A percentile compares a stretch with the other conserved stretches of the same genome.
Evolutionary conservation across 2,113 vertebrate genomes (phyloP).

Genomic region (Cynoglossus semilaevis): DNA sequence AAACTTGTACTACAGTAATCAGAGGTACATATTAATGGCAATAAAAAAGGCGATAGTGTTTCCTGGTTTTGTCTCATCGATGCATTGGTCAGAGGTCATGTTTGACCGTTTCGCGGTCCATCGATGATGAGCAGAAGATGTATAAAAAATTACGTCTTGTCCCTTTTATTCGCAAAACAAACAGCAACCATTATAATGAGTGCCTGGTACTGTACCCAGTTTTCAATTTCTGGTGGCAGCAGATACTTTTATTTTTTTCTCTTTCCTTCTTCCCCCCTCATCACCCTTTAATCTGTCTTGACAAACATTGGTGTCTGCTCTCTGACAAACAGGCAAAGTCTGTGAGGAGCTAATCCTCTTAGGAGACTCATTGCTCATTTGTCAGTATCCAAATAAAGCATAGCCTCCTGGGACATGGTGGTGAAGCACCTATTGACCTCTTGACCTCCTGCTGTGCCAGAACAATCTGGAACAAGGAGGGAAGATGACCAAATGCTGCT

Average conservation of each 20-base stretch:
- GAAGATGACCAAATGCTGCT: no score
- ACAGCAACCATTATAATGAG: slow-evolving; percentile 1
- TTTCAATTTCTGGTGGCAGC: no score
- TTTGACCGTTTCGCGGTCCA: no score
- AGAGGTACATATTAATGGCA: no score
- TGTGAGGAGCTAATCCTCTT: slow-evolving; percentile 79
- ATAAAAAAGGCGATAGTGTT: no score
- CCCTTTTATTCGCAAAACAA: no score
- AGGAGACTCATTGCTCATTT: slow-evolving; percentile 74
- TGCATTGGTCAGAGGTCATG: no score
- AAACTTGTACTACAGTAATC: no score
- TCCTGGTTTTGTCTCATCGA: no score
- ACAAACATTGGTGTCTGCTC: slow-evolving; percentile 13
- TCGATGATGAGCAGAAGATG: no score
- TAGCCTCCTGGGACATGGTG: slow-evolving; percentile 78
- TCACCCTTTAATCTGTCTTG: slow-evolving; percentile 26
- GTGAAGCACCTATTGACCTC: slow-evolving; percentile 68
- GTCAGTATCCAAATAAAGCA: slow-evolving; percentile 83
- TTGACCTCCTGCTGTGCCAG: slow-evolving; percentile 65
- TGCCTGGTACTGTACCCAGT: no score
- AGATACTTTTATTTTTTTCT: background rate
- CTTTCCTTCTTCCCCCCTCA: slow-evolving; percentile 4
- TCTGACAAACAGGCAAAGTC: slow-evolving; percentile 50
- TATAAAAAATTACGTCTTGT: no score
- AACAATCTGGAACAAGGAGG: slow-evolving; percentile 33